Evolutionary conservation across 2,113 vertebrate genomes (phyloP).

Genomic region (Myocastor coypus): DNA sequence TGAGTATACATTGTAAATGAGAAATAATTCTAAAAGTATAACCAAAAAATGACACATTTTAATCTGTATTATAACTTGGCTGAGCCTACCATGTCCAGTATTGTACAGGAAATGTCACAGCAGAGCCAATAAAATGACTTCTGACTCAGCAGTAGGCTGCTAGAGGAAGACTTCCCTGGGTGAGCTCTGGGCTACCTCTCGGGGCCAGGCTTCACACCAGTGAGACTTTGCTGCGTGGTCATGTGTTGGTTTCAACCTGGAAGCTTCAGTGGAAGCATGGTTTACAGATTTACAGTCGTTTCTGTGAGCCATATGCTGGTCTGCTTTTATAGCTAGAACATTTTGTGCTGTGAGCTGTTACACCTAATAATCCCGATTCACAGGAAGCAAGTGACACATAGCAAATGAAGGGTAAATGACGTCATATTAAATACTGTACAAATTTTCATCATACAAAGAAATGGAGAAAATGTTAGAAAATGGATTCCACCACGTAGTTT

Average conservation of each 20-base stretch:
- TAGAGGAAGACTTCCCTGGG: not conserved
- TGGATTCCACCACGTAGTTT: not conserved
- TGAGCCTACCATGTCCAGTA: not conserved
- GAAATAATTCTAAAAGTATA: slow-evolving; percentile 19
- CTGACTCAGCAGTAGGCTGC: not conserved
- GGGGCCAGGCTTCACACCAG: not conserved
- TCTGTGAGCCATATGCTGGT: not conserved
- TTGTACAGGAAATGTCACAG: not conserved
- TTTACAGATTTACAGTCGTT: not conserved
- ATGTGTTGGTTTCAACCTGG: not conserved
- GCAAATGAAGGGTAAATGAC: not conserved
- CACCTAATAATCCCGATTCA: not conserved
- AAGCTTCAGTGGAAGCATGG: not conserved
- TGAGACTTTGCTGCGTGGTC: not conserved
- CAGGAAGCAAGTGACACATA: not conserved
- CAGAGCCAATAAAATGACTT: not conserved
- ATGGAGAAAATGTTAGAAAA: not conserved
- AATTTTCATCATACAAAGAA: not conserved
- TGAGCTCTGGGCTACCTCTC: not conserved
- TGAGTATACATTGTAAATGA: not conserved
- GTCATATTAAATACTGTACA: not conserved
- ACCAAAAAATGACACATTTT: not conserved
- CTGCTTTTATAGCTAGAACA: not conserved
- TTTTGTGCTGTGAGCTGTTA: not conserved
- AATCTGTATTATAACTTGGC: not conserved